Evolutionary conservation across 1,140 invertebrate genomes (phyloP).

Genomic region (Ganaspis sp.): DNA sequence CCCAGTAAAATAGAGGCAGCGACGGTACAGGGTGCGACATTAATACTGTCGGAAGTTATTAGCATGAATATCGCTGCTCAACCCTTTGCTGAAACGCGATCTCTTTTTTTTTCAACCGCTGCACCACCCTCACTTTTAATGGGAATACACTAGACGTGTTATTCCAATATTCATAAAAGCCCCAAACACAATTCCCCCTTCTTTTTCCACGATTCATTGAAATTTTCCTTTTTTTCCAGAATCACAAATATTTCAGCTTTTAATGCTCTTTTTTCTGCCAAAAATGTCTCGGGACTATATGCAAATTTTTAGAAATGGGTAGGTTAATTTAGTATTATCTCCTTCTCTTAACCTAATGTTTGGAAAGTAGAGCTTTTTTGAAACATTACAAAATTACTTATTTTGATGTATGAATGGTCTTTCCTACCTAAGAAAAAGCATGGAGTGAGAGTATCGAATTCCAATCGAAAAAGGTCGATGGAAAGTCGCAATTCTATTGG

Average conservation of each 20-base stretch:
- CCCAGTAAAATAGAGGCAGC: slow-evolving; percentile 19
- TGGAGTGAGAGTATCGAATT: too few relatives aligned
- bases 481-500: too few relatives aligned
- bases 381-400: too few relatives aligned
- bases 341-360: too few relatives aligned
- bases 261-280: background rate
- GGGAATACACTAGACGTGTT: slow-evolving; percentile 25
- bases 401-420: too few relatives aligned
- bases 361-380: too few relatives aligned
- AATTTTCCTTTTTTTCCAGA: background rate
- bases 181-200: background rate
- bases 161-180: slow-evolving; percentile 13
- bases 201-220: background rate
- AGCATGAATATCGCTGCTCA: slow-evolving; percentile 27
- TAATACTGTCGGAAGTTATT: slow-evolving; percentile 29
- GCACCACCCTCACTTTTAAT: slow-evolving; percentile 17
- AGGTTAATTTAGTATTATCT: too few relatives aligned
- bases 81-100: slow-evolving; percentile 26
- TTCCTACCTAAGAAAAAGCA: too few relatives aligned
- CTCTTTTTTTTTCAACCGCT: slow-evolving; percentile 6
- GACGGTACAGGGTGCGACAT: slow-evolving; percentile 18
- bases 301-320: too few relatives aligned
- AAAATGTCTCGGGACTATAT: too few relatives aligned
- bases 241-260: background rate
- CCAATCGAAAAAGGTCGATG: too few relatives aligned